Evolutionary conservation across 2,888 invertebrate species (phyloP).

Genomic region (Clusia tigrina): DNA sequence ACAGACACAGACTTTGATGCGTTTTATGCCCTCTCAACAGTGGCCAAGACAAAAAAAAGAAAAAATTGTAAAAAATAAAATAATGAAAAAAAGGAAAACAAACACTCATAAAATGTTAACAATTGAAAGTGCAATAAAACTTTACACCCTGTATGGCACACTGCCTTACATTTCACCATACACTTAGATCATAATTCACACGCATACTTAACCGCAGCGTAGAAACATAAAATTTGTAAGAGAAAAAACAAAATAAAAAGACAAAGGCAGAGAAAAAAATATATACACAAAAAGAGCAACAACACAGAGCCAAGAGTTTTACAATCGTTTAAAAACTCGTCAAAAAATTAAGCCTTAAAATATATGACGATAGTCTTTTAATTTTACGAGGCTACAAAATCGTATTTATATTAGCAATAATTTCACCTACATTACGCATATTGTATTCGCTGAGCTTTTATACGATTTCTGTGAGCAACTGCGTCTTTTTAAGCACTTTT

Average conservation of each 20-base stretch:
- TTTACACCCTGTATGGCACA: conserved; percentile 33
- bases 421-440: conserved; percentile 42
- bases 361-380: conserved; percentile 42
- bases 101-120: conserved; percentile 14
- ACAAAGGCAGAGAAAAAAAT: no score
- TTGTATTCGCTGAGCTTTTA: background rate
- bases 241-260: no score
- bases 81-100: background rate
- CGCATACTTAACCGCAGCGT: conserved; percentile 42
- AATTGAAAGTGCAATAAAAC: conserved; percentile 20
- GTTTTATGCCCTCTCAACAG: no score
- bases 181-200: conserved; percentile 43
- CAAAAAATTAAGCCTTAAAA: conserved; percentile 62
- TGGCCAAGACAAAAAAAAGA: no score
- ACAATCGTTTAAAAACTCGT: conserved; percentile 64
- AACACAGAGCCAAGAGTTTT: conserved; percentile 53
- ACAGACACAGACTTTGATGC: no score
- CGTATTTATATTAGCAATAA: conserved; percentile 58
- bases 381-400: conserved; percentile 57
- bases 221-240: conserved; percentile 45
- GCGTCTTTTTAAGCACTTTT: conserved; percentile 2
- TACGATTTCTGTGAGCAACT: conserved; percentile 1
- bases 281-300: no score
- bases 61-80: no score
- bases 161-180: conserved; percentile 32